These are phyloP conservation scores for Neelides folsomi DNA, from an alignment of 2,888 invertebrate species.

Conservation along the genomic window DNA sequence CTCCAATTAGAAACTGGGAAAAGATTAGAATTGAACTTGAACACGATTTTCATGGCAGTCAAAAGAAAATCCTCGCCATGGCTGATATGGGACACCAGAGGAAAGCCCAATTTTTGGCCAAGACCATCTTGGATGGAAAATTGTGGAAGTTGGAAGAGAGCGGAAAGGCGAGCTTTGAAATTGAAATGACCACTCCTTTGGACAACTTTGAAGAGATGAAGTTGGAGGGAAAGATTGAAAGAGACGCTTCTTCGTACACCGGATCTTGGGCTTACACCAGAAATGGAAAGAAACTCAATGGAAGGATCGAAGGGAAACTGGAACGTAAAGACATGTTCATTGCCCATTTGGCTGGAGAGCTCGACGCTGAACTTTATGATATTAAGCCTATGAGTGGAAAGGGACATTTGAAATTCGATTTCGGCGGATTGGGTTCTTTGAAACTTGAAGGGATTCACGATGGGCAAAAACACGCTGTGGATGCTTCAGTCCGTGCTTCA, in stretches of 20 bases:
- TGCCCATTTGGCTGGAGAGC: background rate
- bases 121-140: conserved; percentile 17
- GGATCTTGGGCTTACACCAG: background rate
- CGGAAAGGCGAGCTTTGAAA: conserved; percentile 7
- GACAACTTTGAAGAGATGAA: conserved; percentile 17
- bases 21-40: background rate
- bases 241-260: background rate
- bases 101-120: conserved; percentile 17
- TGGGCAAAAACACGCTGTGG: conserved; percentile 18
- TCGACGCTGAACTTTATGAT: conserved; percentile 13
- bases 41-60: conserved; percentile 1
- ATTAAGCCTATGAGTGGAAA: conserved; percentile 9
- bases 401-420: conserved; percentile 11
- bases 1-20: conserved; percentile 26
- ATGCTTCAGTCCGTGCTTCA: conserved; percentile 15
- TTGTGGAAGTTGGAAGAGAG: conserved; percentile 11
- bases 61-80: conserved; percentile 1
- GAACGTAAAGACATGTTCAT: background rate
- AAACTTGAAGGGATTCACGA: conserved; percentile 16
- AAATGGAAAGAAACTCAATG: conserved; percentile 10
- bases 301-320: background rate
- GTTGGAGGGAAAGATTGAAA: conserved; percentile 16
- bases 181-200: conserved; percentile 22
- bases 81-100: conserved; percentile 20
- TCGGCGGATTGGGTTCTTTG: conserved; percentile 13